Evolutionary conservation across 2,888 invertebrate genomes (phyloP), one percentile per base, ranked within the genome.

Genomic region (Dicycla oo): DNA sequence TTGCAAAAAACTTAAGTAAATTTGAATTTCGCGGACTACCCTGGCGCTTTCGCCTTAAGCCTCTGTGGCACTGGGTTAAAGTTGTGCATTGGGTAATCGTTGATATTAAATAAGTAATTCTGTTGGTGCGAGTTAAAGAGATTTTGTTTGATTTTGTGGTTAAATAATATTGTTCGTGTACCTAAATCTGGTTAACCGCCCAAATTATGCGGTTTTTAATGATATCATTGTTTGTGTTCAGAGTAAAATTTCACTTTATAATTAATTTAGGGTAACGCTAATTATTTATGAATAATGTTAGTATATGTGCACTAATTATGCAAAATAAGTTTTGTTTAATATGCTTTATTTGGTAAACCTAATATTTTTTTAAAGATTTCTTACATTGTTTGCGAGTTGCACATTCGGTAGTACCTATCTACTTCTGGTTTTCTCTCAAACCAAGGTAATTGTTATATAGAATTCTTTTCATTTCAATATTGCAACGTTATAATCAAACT

Each of bases 121-220:
- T 51, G 26, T 40, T 23, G 34, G 3, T 5, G 30, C 30, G 43
- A 23, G 23, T n/a, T 26, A 62, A 43, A 62, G 23, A 60, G 45
- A 51, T 63, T 38, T 0, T 51, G 51, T 53, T 40, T 13, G 45
- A 47, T 61, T 61, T 47, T 51, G 62, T 38, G 80, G 80, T 80
- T 11, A 51, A 61, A 45, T 73, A 23, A 45, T 51, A 38, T 38
- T 62, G 43, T 63, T 62, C 57, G 23, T 57, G 56, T 56, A 61
- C 68, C 68, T 57, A 53, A 79, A 73, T 54, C 30, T 54, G 15
- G 49, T 13, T 18, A 23, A 20, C 56, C 15, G 13, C 3, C 4
- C 34, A 20, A 79, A 73, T 73, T 49, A 49, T 80, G 80, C 18
- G 75, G 75, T 62, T 80, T 80, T 56, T 56, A 54, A 73, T 73